Evolutionary conservation across 2,113 vertebrate genomes (phyloP), one percentile per base, ranked within the genome.

Genomic region (Pseudopipra pipra): DNA sequence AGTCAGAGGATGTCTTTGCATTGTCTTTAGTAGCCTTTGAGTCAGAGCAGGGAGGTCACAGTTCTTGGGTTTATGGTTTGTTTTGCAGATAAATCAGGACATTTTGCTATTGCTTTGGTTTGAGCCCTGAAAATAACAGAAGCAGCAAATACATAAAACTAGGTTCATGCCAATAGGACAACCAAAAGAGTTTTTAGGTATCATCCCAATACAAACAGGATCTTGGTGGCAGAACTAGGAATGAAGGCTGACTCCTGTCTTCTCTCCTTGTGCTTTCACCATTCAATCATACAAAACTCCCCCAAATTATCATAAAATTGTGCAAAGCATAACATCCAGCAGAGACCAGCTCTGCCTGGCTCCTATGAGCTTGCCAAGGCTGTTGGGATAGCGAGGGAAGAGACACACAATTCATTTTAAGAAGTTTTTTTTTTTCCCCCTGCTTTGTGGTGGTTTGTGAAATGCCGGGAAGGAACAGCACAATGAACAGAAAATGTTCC

Each of bases 361-460:
- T 94, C 62, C 70, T 51, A 0, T 5, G 76, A 89, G 83, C 49
- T 82, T 92, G 85, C 83, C 93, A 93, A 71, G 67, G 90, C 74
- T 65, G 47, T 41, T 83, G 79, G 93, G 65, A n/a, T 33, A 4
- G 85, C 3, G 4, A 89, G 68, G 68, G 83, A 86, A 88, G 85
- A 87, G 70, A 81, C 79, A 78, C 61, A 84, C 84, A 92, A 90
- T 95, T 93, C 17, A 90, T 96, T 92, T 70, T 41, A 59, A 82
- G 83, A 85, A 58, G 87, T 43, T 39, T 67, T 72, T 61, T 72
- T 61, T 47, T 24, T 10, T 37, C 21, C 52, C 31, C 20, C 10
- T 65, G 33, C 82, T 92, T 94, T 95, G 93, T 95, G 92, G 85
- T 73, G 83, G 80, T 94, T 97, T 97, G 31, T 96, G 92, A 92